These are phyloP conservation scores for Molanna angustata DNA, from an alignment of 2,888 invertebrate species.

Conservation along the genomic window DNA sequence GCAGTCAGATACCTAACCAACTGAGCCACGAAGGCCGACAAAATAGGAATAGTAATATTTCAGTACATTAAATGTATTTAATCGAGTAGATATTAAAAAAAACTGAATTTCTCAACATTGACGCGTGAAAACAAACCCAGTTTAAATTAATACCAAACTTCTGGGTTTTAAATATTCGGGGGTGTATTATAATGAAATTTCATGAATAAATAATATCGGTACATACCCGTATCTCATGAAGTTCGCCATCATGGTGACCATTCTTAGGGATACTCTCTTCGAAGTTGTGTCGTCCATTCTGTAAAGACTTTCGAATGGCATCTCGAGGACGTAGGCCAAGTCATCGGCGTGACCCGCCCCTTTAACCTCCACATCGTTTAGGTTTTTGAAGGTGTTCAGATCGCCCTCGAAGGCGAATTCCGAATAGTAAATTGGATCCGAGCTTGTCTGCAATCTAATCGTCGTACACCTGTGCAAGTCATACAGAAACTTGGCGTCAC, in stretches of 20 bases:
- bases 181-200: too few species aligned
- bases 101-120: too few species aligned
- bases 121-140: too few species aligned
- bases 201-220: too few species aligned
- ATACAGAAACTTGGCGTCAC: conserved; percentile 5
- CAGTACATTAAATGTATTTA: too few species aligned
- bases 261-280: conserved; percentile 35
- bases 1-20: too few species aligned
- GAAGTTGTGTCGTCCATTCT: conserved; percentile 29
- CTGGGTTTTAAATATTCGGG: too few species aligned
- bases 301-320: conserved; percentile 39
- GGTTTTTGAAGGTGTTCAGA: conserved; percentile 45
- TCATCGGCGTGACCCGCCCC: conserved; percentile 62
- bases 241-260: conserved; percentile 48
- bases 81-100: too few species aligned
- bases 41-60: too few species aligned
- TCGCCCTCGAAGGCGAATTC: conserved; percentile 13
- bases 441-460: conserved; percentile 3
- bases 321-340: conserved; percentile 54
- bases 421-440: conserved; percentile 7
- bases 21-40: too few species aligned
- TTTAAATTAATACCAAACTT: too few species aligned
- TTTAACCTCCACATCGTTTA: conserved; percentile 41
- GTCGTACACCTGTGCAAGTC: conserved; percentile 5
- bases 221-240: conserved; percentile 52